phyloP scores from a whole-genome alignment of 2,888 invertebrate genomes.

The Tenthredo amoena region DNA sequence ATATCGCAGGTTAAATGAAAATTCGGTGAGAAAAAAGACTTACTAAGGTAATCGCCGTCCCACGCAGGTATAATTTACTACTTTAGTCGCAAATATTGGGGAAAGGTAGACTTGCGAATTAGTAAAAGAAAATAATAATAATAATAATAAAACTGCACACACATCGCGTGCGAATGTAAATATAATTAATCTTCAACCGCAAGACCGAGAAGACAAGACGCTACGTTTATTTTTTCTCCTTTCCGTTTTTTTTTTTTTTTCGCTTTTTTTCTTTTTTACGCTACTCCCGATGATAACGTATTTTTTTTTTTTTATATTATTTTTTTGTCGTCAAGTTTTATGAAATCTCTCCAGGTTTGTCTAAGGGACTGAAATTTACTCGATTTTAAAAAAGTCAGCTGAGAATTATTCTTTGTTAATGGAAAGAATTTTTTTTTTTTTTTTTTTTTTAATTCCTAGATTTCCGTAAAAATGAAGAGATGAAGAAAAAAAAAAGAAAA shows the following conservation, averaged over 20 bases:
- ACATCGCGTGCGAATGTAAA: conserved; percentile 36
- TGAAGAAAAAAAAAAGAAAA: too few relatives aligned
- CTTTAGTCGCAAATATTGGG: neutral
- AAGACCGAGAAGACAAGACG: neutral
- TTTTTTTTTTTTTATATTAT: neutral
- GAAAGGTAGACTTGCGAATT: conserved; percentile 1
- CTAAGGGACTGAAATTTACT: too few relatives aligned
- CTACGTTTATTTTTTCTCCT: neutral
- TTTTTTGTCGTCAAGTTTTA: neutral
- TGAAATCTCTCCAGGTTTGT: too few relatives aligned
- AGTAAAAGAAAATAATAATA: neutral
- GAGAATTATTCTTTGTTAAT: too few relatives aligned
- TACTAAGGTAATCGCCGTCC: neutral
- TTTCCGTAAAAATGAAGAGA: too few relatives aligned
- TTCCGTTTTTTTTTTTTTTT: neutral
- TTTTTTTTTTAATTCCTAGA: too few relatives aligned
- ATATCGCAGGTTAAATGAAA: neutral
- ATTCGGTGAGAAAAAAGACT: neutral
- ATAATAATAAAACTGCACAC: neutral
- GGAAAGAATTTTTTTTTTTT: too few relatives aligned
- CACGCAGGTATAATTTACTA: conserved; percentile 1
- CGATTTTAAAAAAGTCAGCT: too few relatives aligned
- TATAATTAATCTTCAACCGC: conserved; percentile 38
- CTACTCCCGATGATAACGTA: conserved; percentile 20
- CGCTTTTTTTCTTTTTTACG: neutral